A percentile compares a stretch with the other conserved stretches of the same genome.
Evolutionary conservation across 1,140 invertebrate species (phyloP).

Genomic region (Zaprionus vittiger): DNA sequence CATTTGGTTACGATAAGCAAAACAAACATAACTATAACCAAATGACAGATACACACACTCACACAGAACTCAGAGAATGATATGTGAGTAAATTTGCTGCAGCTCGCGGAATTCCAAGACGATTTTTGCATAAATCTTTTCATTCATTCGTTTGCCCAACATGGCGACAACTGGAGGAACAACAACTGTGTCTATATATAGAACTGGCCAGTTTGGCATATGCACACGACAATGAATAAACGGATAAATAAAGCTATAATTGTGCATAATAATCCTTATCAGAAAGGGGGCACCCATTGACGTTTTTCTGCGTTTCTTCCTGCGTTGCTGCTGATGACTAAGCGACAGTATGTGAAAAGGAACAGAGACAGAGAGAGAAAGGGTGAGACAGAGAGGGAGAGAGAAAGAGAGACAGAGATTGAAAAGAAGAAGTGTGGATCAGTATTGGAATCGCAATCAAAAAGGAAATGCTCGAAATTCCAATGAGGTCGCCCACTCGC

Average conservation of each 20-base stretch:
- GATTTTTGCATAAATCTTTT: slow-evolving; percentile 76
- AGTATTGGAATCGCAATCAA: slow-evolving; percentile 41
- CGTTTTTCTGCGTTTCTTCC: not conserved
- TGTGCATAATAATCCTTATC: slow-evolving; percentile 30
- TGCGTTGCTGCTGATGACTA: slow-evolving; percentile 18
- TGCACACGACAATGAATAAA: slow-evolving; percentile 19
- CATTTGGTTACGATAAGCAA: slow-evolving; percentile 44
- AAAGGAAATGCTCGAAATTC: slow-evolving; percentile 73
- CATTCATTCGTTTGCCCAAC: slow-evolving; percentile 35
- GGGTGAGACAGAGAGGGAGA: not conserved
- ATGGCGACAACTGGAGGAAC: slow-evolving; percentile 23
- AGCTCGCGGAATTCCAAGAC: slow-evolving; percentile 38
- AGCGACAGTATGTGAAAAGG: slow-evolving; percentile 34
- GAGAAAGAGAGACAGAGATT: not conserved
- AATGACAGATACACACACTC: slow-evolving; percentile 13
- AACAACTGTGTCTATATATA: slow-evolving; percentile 38
- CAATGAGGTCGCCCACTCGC: slow-evolving; percentile 53
- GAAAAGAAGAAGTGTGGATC: not conserved
- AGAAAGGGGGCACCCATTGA: not conserved
- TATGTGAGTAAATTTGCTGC: slow-evolving; percentile 28
- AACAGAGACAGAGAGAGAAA: not conserved
- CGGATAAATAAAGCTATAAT: slow-evolving; percentile 23
- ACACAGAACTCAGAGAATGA: not conserved
- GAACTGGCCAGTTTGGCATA: slow-evolving; percentile 12
- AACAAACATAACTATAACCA: slow-evolving; percentile 52